A percentile compares a stretch with the other conserved stretches of the same genome.
phyloP scores from a whole-genome alignment of 2,113 vertebrate genomes.

The Chlorocebus sabaeus region DNA sequence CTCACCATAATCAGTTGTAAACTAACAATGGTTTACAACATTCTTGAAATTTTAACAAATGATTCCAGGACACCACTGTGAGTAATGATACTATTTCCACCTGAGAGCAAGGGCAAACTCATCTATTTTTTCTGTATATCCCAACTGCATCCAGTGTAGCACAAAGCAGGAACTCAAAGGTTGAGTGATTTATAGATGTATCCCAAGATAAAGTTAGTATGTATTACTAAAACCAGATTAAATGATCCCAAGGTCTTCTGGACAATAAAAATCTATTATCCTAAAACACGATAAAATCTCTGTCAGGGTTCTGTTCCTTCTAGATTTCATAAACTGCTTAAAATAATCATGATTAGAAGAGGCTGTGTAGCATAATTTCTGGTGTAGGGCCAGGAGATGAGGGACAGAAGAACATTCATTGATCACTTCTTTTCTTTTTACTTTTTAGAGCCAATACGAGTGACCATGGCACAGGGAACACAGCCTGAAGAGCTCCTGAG shows the following conservation, averaged over 20 bases:
- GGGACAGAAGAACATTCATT: background rate
- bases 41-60: slow-evolving; percentile 27
- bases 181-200: background rate
- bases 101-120: background rate
- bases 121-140: background rate
- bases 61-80: background rate
- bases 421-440: background rate
- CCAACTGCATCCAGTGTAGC: background rate
- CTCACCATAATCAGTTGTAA: background rate
- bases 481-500: no score
- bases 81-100: background rate
- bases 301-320: slow-evolving; percentile 1
- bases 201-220: slow-evolving; percentile 4
- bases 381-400: background rate
- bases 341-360: slow-evolving; percentile 27
- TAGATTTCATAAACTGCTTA: slow-evolving; percentile 15
- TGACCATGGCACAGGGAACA: background rate
- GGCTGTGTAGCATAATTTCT: background rate
- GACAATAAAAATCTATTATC: slow-evolving; percentile 3
- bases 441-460: background rate
- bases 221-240: slow-evolving; percentile 37
- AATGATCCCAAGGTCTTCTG: background rate
- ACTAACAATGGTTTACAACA: background rate
- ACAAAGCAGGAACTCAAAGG: slow-evolving; percentile 22
- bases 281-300: slow-evolving; percentile 2